These are phyloP conservation scores for Musca domestica DNA, from an alignment of 1,140 invertebrate species.

Conservation along the genomic window DNA sequence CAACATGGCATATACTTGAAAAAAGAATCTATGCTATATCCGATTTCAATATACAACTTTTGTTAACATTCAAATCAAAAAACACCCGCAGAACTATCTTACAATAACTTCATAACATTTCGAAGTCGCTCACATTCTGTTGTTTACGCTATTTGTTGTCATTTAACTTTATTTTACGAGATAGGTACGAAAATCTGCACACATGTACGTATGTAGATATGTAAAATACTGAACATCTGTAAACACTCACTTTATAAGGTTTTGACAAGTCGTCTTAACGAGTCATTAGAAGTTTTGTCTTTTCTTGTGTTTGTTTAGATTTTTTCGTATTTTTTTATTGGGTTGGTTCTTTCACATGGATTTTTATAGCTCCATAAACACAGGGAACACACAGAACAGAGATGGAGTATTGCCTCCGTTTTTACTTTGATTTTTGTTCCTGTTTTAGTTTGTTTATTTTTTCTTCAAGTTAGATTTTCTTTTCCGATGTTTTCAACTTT, in stretches of 20 bases:
- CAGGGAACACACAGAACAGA: not conserved
- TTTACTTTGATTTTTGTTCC: not conserved
- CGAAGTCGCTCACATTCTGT: too few relatives aligned
- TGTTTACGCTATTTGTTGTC: too few relatives aligned
- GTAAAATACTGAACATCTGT: not conserved
- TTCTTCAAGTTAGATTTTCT: not conserved
- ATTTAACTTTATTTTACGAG: too few relatives aligned
- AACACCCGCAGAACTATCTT: too few relatives aligned
- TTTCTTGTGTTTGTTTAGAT: constrained; percentile 1
- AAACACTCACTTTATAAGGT: constrained; percentile 2
- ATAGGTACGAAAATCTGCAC: not conserved
- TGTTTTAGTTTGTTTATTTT: not conserved
- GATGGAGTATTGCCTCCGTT: not conserved
- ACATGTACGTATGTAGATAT: not conserved
- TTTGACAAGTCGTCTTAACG: not conserved
- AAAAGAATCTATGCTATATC: too few relatives aligned
- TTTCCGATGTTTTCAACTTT: not conserved
- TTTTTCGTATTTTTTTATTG: not conserved
- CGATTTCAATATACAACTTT: too few relatives aligned
- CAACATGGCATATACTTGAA: too few relatives aligned
- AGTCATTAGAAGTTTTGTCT: constrained; percentile 1
- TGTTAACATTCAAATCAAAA: too few relatives aligned
- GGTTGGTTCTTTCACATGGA: not conserved
- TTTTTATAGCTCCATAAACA: too few relatives aligned
- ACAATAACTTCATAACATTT: too few relatives aligned